Evolutionary conservation across 2,797 vertebrate species (phyloP).

Genomic region (Denticeps clupeoides): DNA sequence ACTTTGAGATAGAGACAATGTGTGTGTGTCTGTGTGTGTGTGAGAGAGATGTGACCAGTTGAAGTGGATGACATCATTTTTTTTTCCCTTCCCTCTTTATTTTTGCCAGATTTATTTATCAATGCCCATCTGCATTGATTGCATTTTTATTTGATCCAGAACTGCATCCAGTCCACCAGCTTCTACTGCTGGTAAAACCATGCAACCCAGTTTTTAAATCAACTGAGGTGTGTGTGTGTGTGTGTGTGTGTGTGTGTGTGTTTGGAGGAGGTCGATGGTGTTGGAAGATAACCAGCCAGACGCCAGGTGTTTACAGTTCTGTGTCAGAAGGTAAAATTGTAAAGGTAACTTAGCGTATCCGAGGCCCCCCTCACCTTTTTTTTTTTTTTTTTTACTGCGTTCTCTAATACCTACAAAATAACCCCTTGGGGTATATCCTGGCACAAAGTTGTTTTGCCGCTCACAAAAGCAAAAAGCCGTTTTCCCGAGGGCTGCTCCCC

Average conservation of each 20-base stretch:
- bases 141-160: constrained; percentile 15
- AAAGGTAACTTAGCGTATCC: constrained; percentile 34
- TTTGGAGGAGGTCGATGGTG: no score
- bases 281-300: constrained; percentile 21
- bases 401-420: constrained; percentile 40
- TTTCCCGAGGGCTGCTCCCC: constrained; percentile 37
- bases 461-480: constrained; percentile 40
- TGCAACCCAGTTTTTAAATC: no score
- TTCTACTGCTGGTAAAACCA: no score
- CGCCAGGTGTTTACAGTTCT: constrained; percentile 23
- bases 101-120: neutral
- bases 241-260: no score
- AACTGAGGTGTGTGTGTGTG: no score
- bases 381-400: constrained; percentile 34
- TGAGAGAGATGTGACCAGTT: neutral
- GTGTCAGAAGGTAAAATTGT: constrained; percentile 27
- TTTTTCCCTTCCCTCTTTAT: no score
- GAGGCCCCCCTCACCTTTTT: constrained; percentile 32
- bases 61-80: neutral
- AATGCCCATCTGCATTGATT: constrained; percentile 11
- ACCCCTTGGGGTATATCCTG: constrained; percentile 41
- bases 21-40: no score
- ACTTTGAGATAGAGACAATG: no score
- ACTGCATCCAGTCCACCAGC: no score
- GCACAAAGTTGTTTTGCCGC: constrained; percentile 41